Base-by-base conservation (phyloP, 2,888 invertebrate species). In the Philereme vetulata region DNA sequence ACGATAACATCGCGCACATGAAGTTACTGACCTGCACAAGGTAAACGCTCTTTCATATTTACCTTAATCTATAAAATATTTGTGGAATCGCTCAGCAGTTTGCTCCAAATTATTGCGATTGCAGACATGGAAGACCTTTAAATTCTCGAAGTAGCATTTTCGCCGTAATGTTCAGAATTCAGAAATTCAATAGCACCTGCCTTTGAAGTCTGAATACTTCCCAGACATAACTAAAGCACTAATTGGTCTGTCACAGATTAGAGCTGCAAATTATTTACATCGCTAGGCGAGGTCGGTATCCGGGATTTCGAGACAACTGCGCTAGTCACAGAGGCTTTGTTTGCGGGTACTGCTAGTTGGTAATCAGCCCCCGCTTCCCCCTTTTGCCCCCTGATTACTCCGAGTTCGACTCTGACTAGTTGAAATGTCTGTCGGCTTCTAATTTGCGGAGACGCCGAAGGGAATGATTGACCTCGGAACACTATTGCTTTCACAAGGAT, bases 251-350 rank as follows among this genome's bases (percentile, higher is more conserved):
- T 56, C 60, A 61, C 52, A 64, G 68, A 66, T 67, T 68, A 66
- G 57, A 55, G 46, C 66, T 70, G 73, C 75, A 77, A 85, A 85
- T 84, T 81, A 85, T 79, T 84, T 76, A 79, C 79, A 82, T 84
- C 77, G 78, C 75, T 77, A 79, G 71, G 72, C 75, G 73, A 67
- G 74, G 75, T 76, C 72, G 74, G 80, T 72, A 79, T 82, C 81
- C 75, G 81, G 80, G 76, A 84, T 84, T 80, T 77, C 77, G 75
- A 82, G 81, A 82, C 82, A 82, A 80, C 84, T 77, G 74, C 71
- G 80, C 78, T 83, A 80, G 79, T 85, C 82, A 80, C 77, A 74
- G 77, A 68, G 77, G 85, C 82, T 85, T 86, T 86, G 86, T 88
- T 85, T 85, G 86, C 78, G 82, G 79, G 72, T 59, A 71, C 72